phyloP scores from a whole-genome alignment of 2,888 invertebrate genomes.

The Nipponacmea schrenckii region DNA sequence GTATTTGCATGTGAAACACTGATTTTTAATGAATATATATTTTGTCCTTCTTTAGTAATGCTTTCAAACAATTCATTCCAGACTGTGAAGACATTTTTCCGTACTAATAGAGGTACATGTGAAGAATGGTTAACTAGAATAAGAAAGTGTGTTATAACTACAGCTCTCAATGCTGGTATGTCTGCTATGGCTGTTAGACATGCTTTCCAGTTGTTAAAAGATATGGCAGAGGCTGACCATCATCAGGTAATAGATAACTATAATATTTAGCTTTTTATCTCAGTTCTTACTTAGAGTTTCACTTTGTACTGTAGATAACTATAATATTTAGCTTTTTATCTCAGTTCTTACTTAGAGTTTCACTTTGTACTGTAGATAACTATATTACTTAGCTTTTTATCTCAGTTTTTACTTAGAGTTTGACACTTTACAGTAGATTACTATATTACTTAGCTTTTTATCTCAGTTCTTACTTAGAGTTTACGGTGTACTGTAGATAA shows the following conservation, averaged over 20 bases:
- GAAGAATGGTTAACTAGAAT: constrained; percentile 93
- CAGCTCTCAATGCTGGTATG: constrained; percentile 86
- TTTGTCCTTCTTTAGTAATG: not conserved
- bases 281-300: no score
- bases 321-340: not conserved
- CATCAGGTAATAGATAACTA: constrained; percentile 38
- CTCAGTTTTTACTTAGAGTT: no score
- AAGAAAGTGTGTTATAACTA: constrained; percentile 84
- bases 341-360: not conserved
- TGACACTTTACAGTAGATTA: no score
- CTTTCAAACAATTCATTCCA: constrained; percentile 38
- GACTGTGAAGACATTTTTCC: constrained; percentile 90
- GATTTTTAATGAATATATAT: no score
- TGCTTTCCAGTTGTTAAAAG: constrained; percentile 77
- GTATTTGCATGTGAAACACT: no score
- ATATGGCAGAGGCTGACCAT: constrained; percentile 58
- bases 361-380: no score
- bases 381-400: no score
- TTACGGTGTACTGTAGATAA: no score
- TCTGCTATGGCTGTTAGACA: constrained; percentile 86
- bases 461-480: no score
- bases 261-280: no score
- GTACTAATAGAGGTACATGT: constrained; percentile 92
- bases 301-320: no score
- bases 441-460: no score